Evolutionary conservation across 1,140 invertebrate species (phyloP).

Genomic region (Drosophila burlai): DNA sequence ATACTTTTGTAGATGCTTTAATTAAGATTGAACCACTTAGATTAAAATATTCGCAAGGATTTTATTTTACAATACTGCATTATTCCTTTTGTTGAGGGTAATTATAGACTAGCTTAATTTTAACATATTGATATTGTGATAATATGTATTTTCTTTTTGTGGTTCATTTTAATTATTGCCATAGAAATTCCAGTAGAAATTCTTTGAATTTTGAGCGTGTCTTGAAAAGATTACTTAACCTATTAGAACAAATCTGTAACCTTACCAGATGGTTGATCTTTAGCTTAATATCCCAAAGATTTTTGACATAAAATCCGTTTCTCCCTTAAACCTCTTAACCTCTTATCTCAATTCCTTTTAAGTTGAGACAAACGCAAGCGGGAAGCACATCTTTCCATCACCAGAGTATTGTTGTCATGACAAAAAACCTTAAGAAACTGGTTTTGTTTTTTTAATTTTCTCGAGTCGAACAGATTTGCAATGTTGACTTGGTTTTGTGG

Average conservation of each 20-base stretch:
- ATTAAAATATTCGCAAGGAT: not conserved
- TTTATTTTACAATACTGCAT: not conserved
- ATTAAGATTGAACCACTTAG: not conserved
- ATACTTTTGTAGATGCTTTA: accelerated
- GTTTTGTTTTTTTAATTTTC: constrained; percentile 38
- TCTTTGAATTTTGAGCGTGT: too few relatives aligned
- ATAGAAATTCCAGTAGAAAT: too few relatives aligned
- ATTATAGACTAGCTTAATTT: not conserved
- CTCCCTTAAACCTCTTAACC: too few relatives aligned
- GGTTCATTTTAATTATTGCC: not conserved
- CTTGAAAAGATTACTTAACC: not conserved
- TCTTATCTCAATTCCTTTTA: not conserved
- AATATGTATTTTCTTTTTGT: not conserved
- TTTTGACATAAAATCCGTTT: not conserved
- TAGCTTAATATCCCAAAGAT: not conserved
- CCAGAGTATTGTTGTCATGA: constrained; percentile 13
- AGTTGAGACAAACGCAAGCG: not conserved
- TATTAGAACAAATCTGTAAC: not conserved
- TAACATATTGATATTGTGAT: not conserved
- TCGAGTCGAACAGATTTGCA: constrained; percentile 35
- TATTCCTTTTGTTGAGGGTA: not conserved
- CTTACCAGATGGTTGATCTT: too few relatives aligned
- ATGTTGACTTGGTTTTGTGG: constrained; percentile 44
- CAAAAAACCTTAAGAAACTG: constrained; percentile 38
- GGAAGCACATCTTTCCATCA: constrained; percentile 9